phyloP scores from a whole-genome alignment of 2,888 invertebrate genomes.

The Nymphalis polychloros region DNA sequence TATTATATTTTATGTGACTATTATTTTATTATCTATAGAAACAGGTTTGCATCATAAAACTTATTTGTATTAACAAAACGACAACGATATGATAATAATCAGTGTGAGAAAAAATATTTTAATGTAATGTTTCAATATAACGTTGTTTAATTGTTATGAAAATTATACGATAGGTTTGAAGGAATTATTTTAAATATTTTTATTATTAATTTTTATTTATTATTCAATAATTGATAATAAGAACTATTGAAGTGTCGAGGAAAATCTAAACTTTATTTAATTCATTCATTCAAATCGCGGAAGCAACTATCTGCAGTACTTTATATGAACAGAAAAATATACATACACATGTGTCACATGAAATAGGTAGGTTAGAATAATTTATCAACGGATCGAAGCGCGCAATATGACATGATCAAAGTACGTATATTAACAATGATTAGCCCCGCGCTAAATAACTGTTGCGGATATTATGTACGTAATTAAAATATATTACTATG shows the following conservation, averaged over 20 bases:
- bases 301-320: neutral
- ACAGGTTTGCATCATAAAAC: neutral
- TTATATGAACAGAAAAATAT: neutral
- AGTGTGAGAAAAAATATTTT: neutral
- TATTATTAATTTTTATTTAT: too few relatives aligned
- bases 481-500: slow-evolving; percentile 20
- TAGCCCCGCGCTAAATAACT: slow-evolving; percentile 15
- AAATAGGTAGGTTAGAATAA: neutral
- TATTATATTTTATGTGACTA: neutral
- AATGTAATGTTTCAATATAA: neutral
- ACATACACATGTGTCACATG: neutral
- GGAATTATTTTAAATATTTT: too few relatives aligned
- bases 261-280: too few relatives aligned
- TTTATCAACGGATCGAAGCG: neutral
- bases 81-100: neutral
- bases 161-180: neutral
- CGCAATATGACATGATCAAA: neutral
- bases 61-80: neutral
- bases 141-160: neutral
- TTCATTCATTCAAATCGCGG: neutral
- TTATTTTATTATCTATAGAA: neutral
- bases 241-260: too few relatives aligned
- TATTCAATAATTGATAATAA: too few relatives aligned
- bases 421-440: neutral
- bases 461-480: slow-evolving; percentile 17